phyloP scores from a whole-genome alignment of 2,888 invertebrate species.

The Oeneis ivallda region DNA sequence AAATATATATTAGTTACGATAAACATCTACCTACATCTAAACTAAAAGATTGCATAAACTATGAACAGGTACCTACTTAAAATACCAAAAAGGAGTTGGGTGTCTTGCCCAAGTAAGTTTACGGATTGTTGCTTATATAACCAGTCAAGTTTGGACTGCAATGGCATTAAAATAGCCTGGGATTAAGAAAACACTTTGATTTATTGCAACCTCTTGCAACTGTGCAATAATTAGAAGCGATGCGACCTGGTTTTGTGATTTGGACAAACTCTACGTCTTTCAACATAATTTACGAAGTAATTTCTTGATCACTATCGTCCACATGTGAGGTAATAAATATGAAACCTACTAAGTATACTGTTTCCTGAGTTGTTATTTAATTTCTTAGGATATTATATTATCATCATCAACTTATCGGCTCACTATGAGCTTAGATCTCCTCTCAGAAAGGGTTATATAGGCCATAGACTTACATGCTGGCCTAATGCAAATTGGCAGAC shows the following conservation, averaged over 20 bases:
- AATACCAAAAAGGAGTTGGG: slow-evolving; percentile 14
- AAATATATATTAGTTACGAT: no score
- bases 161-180: slow-evolving; percentile 5
- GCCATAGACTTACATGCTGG: no score
- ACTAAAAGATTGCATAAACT: background rate
- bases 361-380: no score
- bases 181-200: slow-evolving; percentile 16
- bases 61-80: slow-evolving; percentile 6
- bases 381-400: no score
- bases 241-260: slow-evolving; percentile 4
- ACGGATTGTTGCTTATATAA: slow-evolving; percentile 30
- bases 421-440: no score
- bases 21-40: background rate
- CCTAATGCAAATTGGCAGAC: no score
- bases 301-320: background rate
- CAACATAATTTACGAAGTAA: background rate
- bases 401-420: no score
- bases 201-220: slow-evolving; percentile 13
- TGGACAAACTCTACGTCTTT: background rate
- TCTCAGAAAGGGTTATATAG: no score
- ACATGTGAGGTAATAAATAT: background rate
- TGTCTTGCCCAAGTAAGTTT: slow-evolving; percentile 28
- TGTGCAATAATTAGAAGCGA: slow-evolving; percentile 11
- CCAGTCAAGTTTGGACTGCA: slow-evolving; percentile 24
- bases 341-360: no score